These are phyloP conservation scores for Trididemnum miniatum DNA, from an alignment of 23 tunicate species.

Conservation along the genomic window DNA sequence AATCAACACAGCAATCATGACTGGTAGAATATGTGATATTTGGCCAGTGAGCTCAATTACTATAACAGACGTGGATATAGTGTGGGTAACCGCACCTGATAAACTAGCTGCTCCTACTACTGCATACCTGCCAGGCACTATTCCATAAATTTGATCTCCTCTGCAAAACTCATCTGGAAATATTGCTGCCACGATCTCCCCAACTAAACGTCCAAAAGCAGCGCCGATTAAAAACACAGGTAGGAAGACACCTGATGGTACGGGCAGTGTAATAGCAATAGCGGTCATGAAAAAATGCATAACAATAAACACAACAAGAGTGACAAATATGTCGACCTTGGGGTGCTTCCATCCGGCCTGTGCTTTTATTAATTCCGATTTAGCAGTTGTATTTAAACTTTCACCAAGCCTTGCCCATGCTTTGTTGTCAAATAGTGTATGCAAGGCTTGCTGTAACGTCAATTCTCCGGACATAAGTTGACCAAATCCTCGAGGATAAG, in stretches of 20 bases:
- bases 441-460: conserved; percentile 77
- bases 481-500: conserved; percentile 80
- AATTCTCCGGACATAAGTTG: conserved; percentile 93
- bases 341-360: conserved; percentile 95
- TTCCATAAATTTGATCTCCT: conserved; percentile 44
- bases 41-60: conserved; percentile 96
- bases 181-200: conserved; percentile 77
- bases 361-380: conserved; percentile 29
- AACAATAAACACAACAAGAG: conserved; percentile 68
- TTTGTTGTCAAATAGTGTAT: conserved; percentile 84
- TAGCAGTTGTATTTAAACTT: too few species aligned
- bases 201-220: conserved; percentile 91
- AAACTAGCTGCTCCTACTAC: conserved; percentile 96
- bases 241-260: conserved; percentile 89
- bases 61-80: conserved; percentile 89
- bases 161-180: conserved; percentile 82
- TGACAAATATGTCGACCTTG: conserved; percentile 59
- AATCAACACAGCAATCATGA: conserved; percentile 85
- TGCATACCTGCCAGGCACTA: conserved; percentile 95
- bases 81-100: conserved; percentile 94
- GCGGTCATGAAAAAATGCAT: conserved; percentile 80
- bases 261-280: conserved; percentile 74
- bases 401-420: conserved; percentile 78
- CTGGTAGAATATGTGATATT: conserved; percentile 89
- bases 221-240: conserved; percentile 96